Percentiles rank a stretch among this genome's conserved stretches.
Evolutionary conservation across 2,113 vertebrate species (phyloP).

Genomic region (Bettongia penicillata): DNA sequence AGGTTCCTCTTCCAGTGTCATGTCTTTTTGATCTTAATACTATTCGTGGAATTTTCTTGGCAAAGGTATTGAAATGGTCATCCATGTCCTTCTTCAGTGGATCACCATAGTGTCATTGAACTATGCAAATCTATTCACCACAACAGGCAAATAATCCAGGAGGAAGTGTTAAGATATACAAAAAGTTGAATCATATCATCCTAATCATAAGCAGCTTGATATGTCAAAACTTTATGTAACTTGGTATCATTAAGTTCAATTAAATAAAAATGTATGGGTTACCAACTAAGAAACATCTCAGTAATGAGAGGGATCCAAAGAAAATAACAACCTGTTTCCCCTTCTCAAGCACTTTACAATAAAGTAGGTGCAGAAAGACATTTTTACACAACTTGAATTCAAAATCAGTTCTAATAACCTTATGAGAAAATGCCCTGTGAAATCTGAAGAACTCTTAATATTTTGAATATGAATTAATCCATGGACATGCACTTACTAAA

Average conservation of each 20-base stretch:
- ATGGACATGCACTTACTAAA: background rate
- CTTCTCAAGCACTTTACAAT: background rate
- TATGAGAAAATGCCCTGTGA: background rate
- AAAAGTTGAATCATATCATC: background rate
- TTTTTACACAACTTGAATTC: background rate
- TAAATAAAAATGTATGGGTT: no score
- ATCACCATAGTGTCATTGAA: background rate
- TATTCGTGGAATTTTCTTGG: background rate
- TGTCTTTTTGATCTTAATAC: background rate
- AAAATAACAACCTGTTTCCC: no score
- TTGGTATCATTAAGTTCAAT: no score
- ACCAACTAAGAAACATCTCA: background rate
- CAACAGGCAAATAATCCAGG: background rate
- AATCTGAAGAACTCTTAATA: background rate
- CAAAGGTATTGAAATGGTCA: background rate
- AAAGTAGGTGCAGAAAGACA: background rate
- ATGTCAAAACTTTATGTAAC: background rate
- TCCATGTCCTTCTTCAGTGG: background rate
- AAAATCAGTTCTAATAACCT: no score
- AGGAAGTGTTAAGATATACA: background rate
- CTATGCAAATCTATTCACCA: background rate
- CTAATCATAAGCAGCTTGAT: background rate
- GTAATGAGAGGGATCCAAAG: no score
- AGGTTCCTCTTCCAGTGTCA: background rate
- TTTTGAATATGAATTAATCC: background rate